Percentiles rank a stretch among this genome's conserved stretches.
These are phyloP conservation scores for Hydrotaea cyrtoneurina DNA, from an alignment of 2,888 invertebrate genomes.

Conservation along the genomic window DNA sequence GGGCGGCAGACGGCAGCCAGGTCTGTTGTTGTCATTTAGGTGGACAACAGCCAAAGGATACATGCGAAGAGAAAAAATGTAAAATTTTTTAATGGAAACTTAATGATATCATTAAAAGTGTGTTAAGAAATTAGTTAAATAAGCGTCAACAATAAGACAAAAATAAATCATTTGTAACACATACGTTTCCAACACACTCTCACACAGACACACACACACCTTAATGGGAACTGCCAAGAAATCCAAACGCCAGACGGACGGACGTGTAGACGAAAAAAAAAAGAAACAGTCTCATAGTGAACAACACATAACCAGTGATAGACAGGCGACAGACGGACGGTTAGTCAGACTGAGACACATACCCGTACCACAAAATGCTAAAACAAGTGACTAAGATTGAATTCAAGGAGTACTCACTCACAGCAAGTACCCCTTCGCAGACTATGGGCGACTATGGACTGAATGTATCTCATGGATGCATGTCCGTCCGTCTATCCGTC, in stretches of 20 bases:
- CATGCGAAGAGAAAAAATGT: constrained; percentile 33
- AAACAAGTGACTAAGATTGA: constrained; percentile 52
- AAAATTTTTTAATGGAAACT: constrained; percentile 61
- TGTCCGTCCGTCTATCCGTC: background rate
- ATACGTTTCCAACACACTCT: background rate
- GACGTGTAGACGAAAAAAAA: constrained; percentile 16
- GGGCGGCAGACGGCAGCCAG: background rate
- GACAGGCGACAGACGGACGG: constrained; percentile 8
- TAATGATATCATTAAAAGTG: constrained; percentile 68
- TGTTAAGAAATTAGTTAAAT: constrained; percentile 70
- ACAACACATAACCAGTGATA: constrained; percentile 20
- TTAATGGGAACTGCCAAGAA: constrained; percentile 23
- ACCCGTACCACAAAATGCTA: constrained; percentile 32
- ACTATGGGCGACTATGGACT: background rate
- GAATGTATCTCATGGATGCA: background rate
- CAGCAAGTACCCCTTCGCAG: background rate
- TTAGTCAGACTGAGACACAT: background rate
- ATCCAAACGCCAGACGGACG: constrained; percentile 20
- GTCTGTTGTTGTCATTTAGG: constrained; percentile 1
- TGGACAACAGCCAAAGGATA: background rate
- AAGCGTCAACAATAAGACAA: constrained; percentile 65
- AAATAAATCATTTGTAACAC: constrained; percentile 67
- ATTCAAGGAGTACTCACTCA: constrained; percentile 29
- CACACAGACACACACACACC: constrained; percentile 15
- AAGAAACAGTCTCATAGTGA: constrained; percentile 8